Evolutionary conservation across 2,113 vertebrate genomes (phyloP), one percentile per base, ranked within the genome.

Genomic region (Tupaia chinensis): DNA sequence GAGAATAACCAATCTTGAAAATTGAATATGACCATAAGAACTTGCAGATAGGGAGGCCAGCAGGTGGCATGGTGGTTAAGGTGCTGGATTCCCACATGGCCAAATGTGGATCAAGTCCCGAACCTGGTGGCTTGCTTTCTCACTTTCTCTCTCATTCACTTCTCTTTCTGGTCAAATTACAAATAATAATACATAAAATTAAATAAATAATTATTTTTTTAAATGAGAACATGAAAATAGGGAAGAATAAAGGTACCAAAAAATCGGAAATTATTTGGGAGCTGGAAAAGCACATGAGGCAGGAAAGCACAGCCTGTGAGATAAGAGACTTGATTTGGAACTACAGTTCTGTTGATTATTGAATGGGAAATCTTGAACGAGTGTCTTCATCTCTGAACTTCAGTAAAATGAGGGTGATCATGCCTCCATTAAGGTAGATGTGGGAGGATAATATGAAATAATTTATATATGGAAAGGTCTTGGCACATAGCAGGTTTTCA

Each of bases 331-430:
- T 95, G 76, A 3, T 3, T 58, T 58, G 6, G 56, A 70, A 9
- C 6, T 87, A 13, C 13, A 86, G 7, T 73, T 76, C 79, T 92
- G 29, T 88, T 79, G 23, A 56, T 70, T 68, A 63, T 70, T 88
- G 60, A 65, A 7, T 44, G 32, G 19, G 8, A 69, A 63, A 78
- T 7, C 1, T 58, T 95, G 53, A 27, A 4, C 44, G 14, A 83
- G 10, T 69, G n/a, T 13, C 72, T 95, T 95, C 68, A 91, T 70
- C 65, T 94, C 54, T 76, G n/a, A 89, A 29, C 23, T 89, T 94
- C 58, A 68, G 23, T n/a, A 89, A 80, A 87, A 63, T 91, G 34
- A 83, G 23, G 70, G 12, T n/a, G 56, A 76, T 79, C 4, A 87
- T 60, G n/a, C 20, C 2, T 94, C 20, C 32, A 12, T 81, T 85